A percentile compares a stretch with the other conserved stretches of the same genome.
These are phyloP conservation scores for Chionis minor DNA, from an alignment of 2,113 vertebrate species.

Conservation along the genomic window DNA sequence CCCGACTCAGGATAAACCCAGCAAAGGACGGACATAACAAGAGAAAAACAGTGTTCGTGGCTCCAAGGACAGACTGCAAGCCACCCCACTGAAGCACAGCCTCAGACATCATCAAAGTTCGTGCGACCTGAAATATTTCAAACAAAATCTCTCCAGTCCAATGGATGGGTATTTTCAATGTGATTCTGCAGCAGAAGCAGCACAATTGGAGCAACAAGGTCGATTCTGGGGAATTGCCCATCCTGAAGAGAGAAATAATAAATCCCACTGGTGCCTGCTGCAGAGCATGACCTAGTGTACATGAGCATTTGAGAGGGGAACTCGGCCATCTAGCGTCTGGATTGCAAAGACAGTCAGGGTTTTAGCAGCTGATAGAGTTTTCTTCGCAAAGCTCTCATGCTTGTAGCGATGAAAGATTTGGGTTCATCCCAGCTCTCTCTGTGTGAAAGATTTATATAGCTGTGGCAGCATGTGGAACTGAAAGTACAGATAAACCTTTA, in stretches of 20 bases:
- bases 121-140: background rate
- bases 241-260: background rate
- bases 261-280: background rate
- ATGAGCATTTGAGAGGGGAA: background rate
- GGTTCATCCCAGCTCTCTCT: background rate
- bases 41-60: background rate
- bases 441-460: background rate
- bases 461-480: background rate
- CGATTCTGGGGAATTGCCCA: background rate
- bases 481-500: background rate
- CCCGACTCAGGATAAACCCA: background rate
- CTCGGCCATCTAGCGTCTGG: background rate
- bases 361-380: background rate
- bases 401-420: background rate
- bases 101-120: background rate
- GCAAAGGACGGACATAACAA: fast-evolving
- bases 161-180: fast-evolving
- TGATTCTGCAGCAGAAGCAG: background rate
- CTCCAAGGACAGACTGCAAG: background rate
- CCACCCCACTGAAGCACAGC: background rate
- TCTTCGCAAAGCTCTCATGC: background rate
- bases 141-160: background rate
- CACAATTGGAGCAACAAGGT: background rate
- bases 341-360: background rate
- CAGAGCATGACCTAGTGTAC: background rate